Base-by-base conservation (phyloP, 1,140 invertebrate species). In the Drosophila grimshawi region DNA sequence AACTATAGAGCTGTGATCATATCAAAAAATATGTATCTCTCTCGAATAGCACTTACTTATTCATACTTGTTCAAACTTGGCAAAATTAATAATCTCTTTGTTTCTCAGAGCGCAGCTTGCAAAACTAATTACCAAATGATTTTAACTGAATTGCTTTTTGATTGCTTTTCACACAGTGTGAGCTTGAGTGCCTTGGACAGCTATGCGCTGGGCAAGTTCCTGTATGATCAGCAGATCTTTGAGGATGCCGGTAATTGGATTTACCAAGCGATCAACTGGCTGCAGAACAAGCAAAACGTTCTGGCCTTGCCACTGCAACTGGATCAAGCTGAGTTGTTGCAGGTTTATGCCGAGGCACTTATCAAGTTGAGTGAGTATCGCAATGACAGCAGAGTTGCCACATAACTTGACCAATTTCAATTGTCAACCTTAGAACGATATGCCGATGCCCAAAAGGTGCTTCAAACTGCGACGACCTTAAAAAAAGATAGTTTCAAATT, bases 401-500 rank as follows among this genome's bases (percentile, higher is more conserved):
- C 6, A 0, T 2, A 8, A 1, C 1, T 37, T 1, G 3, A 8
- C 51, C 39, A 35, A 48, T 35, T 19, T 19, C 10, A 33, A 6
- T 5, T 41, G n/a, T 4, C 4, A 11, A 11, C 8, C 41, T 3
- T 30, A 91, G 90, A 75, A 51, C 53, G 72, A 10, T 60, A 74
- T 27, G 53, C 52, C n/a, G 86, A 91, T 65, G 89, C 90, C 19
- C n/a, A 86, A 1, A 56, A 56, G 55, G 75, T 86, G 52, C 45
- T 91, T 7, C 56, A 90, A n/a, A 71, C 69, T 33, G 80, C 86
- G 49, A 8, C 83, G 8, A 27, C 55, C 46, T 35, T 77, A 45
- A 75, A 57, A 30, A 66, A 56, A 39, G 19, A 79, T 41, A 81
- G 77, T 94, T 56, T 67, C 57, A 76, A 69, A 71, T 43, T 81